A percentile compares a stretch with the other conserved stretches of the same genome.
phyloP scores from a whole-genome alignment of 2,888 invertebrate genomes.

The Stenurella melanura region DNA sequence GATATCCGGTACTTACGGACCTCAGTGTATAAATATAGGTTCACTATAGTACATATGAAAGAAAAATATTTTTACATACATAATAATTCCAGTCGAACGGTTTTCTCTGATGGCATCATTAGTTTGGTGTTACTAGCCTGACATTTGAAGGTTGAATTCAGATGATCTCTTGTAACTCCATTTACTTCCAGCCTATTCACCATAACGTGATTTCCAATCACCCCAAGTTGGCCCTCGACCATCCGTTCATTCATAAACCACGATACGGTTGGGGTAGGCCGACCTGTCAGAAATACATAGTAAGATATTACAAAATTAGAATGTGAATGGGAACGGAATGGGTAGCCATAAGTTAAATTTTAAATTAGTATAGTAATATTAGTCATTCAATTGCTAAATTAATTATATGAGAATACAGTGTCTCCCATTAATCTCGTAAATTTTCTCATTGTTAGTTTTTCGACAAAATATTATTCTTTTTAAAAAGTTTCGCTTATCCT shows the following conservation, averaged over 20 bases:
- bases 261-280: slow-evolving; percentile 88
- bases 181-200: slow-evolving; percentile 87
- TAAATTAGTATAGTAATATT: no score
- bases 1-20: no score
- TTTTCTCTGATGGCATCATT: slow-evolving; percentile 88
- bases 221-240: slow-evolving; percentile 82
- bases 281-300: slow-evolving; percentile 76
- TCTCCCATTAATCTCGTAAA: no score
- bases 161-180: slow-evolving; percentile 83
- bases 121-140: slow-evolving; percentile 91
- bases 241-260: slow-evolving; percentile 86
- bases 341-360: no score
- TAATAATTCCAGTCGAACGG: slow-evolving; percentile 88
- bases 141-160: slow-evolving; percentile 91
- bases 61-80: slow-evolving; percentile 77
- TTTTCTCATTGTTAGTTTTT: no score
- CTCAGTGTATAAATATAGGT: no score
- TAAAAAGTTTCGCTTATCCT: no score
- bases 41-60: slow-evolving; percentile 28
- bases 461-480: no score
- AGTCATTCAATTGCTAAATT: no score
- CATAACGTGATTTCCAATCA: slow-evolving; percentile 83
- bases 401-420: no score
- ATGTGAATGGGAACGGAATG: no score
- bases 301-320: not conserved